A percentile compares a stretch with the other conserved stretches of the same genome.
phyloP scores from a whole-genome alignment of 1,140 invertebrate species.

The Ceratitis capitata region DNA sequence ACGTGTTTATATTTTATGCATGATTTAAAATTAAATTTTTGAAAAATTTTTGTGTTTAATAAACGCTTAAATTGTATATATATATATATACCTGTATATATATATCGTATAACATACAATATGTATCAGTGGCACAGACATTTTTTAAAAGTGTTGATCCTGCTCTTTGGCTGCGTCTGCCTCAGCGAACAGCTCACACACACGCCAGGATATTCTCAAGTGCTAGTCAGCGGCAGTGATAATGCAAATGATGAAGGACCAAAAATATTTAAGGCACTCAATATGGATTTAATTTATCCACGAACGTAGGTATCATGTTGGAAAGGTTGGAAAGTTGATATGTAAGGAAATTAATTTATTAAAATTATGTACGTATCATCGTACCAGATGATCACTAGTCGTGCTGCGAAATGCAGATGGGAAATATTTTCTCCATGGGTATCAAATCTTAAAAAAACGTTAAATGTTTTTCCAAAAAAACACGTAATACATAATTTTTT shows the following conservation, averaged over 20 bases:
- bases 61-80: neutral
- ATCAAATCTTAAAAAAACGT: no score
- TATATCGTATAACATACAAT: neutral
- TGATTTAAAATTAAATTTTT: slow-evolving; percentile 6
- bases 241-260: slow-evolving; percentile 50
- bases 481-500: no score
- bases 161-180: neutral
- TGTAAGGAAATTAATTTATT: no score
- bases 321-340: no score
- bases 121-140: neutral
- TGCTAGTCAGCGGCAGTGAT: slow-evolving; percentile 46
- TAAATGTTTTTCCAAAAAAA: no score
- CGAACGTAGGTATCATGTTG: slow-evolving; percentile 53
- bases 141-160: neutral
- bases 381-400: no score
- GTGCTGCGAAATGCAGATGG: no score
- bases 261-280: slow-evolving; percentile 59
- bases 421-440: no score
- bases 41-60: neutral
- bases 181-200: neutral
- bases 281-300: slow-evolving; percentile 62
- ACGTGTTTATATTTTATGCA: neutral
- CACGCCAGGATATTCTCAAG: slow-evolving; percentile 52
- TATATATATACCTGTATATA: no score
- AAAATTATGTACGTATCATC: no score